phyloP scores from a whole-genome alignment of 2,888 invertebrate species.

The Hedya salicella region DNA sequence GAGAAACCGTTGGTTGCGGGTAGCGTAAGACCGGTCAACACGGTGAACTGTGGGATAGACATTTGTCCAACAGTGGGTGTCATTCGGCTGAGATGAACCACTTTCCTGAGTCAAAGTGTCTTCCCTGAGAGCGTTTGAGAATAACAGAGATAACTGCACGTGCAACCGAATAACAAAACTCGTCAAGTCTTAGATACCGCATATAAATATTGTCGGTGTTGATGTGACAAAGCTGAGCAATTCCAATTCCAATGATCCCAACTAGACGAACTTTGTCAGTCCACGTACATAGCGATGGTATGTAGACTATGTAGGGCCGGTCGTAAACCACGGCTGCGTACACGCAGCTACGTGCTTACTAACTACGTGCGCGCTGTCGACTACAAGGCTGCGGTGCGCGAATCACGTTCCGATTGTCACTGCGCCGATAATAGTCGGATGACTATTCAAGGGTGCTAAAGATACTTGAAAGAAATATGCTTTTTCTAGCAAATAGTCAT shows the following conservation, averaged over 20 bases:
- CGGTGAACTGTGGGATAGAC: no score
- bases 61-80: no score
- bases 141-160: no score
- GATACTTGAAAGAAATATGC: slow-evolving; percentile 2
- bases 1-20: no score
- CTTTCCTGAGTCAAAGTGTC: no score
- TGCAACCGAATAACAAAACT: no score
- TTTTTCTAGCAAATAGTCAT: no score
- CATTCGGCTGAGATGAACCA: no score
- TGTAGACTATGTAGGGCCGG: slow-evolving; percentile 34
- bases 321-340: slow-evolving; percentile 28
- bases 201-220: not conserved
- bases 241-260: slow-evolving; percentile 1
- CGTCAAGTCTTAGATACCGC: no score
- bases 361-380: slow-evolving; percentile 16
- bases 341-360: slow-evolving; percentile 43
- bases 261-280: slow-evolving; percentile 24
- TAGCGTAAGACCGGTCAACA: no score
- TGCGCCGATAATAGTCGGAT: slow-evolving; percentile 29
- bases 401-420: slow-evolving; percentile 52
- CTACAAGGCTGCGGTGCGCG: slow-evolving; percentile 41
- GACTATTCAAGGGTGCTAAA: slow-evolving; percentile 22
- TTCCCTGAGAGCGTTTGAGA: no score
- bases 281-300: slow-evolving; percentile 31
- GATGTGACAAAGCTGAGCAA: not conserved